A percentile compares a stretch with the other conserved stretches of the same genome.
Conservation (phyloP, 2,888 invertebrate genomes). For the Aleiodes leptofemur region DNA sequence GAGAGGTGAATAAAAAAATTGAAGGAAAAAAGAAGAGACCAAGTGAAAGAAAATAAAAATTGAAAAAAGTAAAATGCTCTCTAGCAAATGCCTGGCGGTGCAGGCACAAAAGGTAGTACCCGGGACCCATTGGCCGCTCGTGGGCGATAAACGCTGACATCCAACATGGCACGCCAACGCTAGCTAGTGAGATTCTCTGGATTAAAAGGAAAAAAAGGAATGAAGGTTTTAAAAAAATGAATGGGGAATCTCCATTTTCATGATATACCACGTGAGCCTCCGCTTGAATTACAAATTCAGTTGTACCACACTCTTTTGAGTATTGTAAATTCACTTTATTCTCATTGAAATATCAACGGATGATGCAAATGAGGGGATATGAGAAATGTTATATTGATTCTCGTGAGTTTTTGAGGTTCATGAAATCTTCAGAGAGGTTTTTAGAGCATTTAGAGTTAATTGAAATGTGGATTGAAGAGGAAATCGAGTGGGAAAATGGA, state of each 20-base stretch:
- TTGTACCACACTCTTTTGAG: neutral
- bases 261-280: constrained; percentile 2
- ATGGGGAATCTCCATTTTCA: constrained; percentile 1
- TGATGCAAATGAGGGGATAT: neutral
- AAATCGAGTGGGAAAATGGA: neutral
- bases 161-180: constrained; percentile 33
- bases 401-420: neutral
- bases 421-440: no score
- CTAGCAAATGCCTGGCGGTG: constrained; percentile 3
- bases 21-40: constrained; percentile 28
- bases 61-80: constrained; percentile 27
- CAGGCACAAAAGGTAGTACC: no score
- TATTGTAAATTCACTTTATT: no score
- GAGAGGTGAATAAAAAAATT: constrained; percentile 25
- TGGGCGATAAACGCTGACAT: constrained; percentile 62
- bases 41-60: constrained; percentile 15
- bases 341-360: no score
- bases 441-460: no score
- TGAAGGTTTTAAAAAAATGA: neutral
- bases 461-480: no score
- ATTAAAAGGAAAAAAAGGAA: neutral
- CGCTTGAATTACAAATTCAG: constrained; percentile 1
- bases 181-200: neutral
- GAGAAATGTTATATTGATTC: constrained; percentile 15
- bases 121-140: constrained; percentile 47